These are phyloP conservation scores for Onychorhynchus coronatus DNA, from an alignment of 2,113 vertebrate genomes.

Conservation along the genomic window DNA sequence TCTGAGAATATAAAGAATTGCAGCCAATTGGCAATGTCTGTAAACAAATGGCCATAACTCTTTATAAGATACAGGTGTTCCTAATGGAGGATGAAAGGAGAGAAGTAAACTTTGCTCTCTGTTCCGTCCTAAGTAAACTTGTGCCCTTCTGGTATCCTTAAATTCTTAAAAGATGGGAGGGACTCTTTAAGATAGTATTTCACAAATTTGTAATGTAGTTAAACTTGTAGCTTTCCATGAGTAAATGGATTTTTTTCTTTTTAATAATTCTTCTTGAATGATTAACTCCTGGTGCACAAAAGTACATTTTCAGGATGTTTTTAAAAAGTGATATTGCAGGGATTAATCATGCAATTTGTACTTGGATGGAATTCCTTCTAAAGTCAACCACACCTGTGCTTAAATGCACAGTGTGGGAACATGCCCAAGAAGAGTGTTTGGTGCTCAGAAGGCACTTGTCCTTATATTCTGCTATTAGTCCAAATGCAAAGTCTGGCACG, in stretches of 20 bases:
- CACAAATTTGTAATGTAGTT: neutral
- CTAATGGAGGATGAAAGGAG: neutral
- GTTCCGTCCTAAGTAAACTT: neutral
- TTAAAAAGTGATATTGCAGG: neutral
- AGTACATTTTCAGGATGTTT: neutral
- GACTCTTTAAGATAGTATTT: neutral
- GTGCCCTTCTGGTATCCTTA: neutral
- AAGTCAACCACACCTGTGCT: neutral
- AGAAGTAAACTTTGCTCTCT: neutral
- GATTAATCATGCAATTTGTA: neutral
- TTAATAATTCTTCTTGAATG: neutral
- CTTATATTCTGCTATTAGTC: constrained; percentile 17
- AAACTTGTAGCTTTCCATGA: neutral
- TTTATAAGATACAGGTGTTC: neutral
- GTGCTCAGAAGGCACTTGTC: neutral
- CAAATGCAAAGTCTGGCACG: constrained; percentile 13
- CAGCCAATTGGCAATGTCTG: neutral
- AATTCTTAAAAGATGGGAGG: neutral
- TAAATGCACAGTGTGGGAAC: neutral
- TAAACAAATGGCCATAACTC: neutral
- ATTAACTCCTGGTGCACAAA: neutral
- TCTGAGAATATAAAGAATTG: neutral
- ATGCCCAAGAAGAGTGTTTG: neutral
- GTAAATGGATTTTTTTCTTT: neutral
- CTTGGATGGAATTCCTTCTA: neutral